These are phyloP conservation scores for Caenorhabditis imperialis DNA, from an alignment of 2,888 invertebrate genomes.

Conservation along the genomic window DNA sequence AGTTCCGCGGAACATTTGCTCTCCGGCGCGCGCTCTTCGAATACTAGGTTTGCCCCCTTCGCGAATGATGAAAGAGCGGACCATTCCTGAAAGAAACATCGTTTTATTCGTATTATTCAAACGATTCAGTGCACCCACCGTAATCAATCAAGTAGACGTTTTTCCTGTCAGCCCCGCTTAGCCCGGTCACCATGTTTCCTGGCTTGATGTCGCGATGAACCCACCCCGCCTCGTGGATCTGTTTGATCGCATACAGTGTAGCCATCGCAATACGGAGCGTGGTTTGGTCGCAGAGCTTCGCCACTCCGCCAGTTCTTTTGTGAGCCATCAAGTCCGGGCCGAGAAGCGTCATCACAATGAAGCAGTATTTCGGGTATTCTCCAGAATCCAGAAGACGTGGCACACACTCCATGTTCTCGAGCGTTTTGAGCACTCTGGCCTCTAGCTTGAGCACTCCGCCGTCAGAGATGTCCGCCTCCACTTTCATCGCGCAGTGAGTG, in stretches of 20 bases:
- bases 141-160: constrained; percentile 64
- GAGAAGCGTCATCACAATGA: constrained; percentile 66
- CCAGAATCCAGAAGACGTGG: constrained; percentile 59
- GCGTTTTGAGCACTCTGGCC: constrained; percentile 51
- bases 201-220: constrained; percentile 70
- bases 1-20: constrained; percentile 63
- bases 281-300: constrained; percentile 52
- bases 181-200: constrained; percentile 65
- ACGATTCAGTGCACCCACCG: constrained; percentile 26
- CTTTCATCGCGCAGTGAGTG: constrained; percentile 61
- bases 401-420: constrained; percentile 29
- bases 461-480: constrained; percentile 57
- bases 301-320: constrained; percentile 47
- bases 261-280: constrained; percentile 65
- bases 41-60: constrained; percentile 38
- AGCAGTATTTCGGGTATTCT: constrained; percentile 56
- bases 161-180: constrained; percentile 51
- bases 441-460: constrained; percentile 65
- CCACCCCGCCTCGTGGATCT: constrained; percentile 65
- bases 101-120: background rate
- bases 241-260: constrained; percentile 62
- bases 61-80: constrained; percentile 56
- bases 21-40: constrained; percentile 55
- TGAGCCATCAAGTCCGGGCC: constrained; percentile 62
- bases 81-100: constrained; percentile 61